Conservation (phyloP, 2,888 invertebrate species). For the Anagyrus pseudococci region DNA sequence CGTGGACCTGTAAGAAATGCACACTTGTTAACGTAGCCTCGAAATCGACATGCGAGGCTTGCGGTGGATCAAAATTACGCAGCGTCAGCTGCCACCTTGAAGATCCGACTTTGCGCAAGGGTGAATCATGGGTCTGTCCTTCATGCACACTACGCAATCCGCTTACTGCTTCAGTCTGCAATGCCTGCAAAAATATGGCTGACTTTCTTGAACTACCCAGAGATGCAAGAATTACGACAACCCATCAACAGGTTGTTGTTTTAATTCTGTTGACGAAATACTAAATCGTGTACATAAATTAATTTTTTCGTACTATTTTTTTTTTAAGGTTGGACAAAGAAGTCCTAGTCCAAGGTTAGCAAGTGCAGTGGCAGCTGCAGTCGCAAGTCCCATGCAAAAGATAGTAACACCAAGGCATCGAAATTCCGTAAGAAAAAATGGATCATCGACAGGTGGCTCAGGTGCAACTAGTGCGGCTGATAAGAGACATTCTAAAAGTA, state of each 20-base stretch:
- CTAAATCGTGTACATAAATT: no score
- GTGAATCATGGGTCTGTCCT: constrained; percentile 73
- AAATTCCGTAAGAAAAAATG: constrained; percentile 57
- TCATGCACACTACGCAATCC: constrained; percentile 86
- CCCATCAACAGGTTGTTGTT: constrained; percentile 5
- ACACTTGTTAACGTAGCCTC: constrained; percentile 80
- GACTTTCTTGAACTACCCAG: constrained; percentile 60
- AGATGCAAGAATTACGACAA: constrained; percentile 41
- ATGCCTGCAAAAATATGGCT: constrained; percentile 76
- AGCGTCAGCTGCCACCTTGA: constrained; percentile 68
- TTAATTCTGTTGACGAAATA: not conserved
- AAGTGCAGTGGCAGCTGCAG: constrained; percentile 45
- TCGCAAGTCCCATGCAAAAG: constrained; percentile 44
- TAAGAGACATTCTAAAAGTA: constrained; percentile 51
- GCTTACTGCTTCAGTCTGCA: constrained; percentile 70
- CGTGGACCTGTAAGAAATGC: constrained; percentile 88
- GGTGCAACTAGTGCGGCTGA: constrained; percentile 44
- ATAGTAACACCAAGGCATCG: constrained; percentile 56
- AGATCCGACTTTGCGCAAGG: constrained; percentile 74
- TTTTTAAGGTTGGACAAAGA: constrained; percentile 47
- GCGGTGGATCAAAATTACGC: constrained; percentile 82
- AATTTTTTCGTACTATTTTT: no score
- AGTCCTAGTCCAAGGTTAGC: constrained; percentile 56
- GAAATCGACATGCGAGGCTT: constrained; percentile 81
- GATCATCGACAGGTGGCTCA: constrained; percentile 24